Evolutionary conservation across 2,888 invertebrate genomes (phyloP), one percentile per base, ranked within the genome.

Genomic region (Drosophila gaucha): DNA sequence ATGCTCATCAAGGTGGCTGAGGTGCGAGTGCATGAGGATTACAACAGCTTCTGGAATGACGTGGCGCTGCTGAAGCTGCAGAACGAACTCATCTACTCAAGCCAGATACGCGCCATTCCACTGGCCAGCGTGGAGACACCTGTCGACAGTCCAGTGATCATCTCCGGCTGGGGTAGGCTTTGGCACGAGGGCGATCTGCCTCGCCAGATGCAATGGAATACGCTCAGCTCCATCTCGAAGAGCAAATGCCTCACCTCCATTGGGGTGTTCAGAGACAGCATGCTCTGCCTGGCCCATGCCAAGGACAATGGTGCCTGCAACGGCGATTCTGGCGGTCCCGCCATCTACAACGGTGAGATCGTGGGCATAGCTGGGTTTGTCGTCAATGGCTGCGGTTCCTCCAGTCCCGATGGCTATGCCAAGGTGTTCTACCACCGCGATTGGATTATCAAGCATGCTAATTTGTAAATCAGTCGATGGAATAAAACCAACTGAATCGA

Each of bases 291-390:
- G 66, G 83, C 72, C 6, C 89, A 89, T 50, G 33, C 46, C 2
- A 12, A 20, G 2, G 71, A 64, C 39, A 79, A 89, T 65, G 90
- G 90, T 12, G 89, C 87, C 28, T 90, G 90, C 65, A 78, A 80
- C 36, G 90, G 90, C 14, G 90, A 90, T 58, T 90, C 88, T 6
- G 90, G 90, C 18, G 90, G 90, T 36, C 89, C 89, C 22, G 89
- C 90, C 3, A 58, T 89, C 3, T 84, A 73, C 14, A 74, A 86
- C 10, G 70, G 69, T 0, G 72, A 90, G 64, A 14, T 90, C 18
- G 88, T 90, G 18, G 90, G 90, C 20, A 58, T 90, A 52, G 88
- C 89, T 18, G 88, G 86, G 20, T 90, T 90, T 56, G 86, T 90
- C 6, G 57, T 76, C 20, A 50, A 39, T 3, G 86, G 84, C n/a